These are phyloP conservation scores for Venustoraphidia nigricollis DNA, from an alignment of 2,888 invertebrate species.

Conservation along the genomic window DNA sequence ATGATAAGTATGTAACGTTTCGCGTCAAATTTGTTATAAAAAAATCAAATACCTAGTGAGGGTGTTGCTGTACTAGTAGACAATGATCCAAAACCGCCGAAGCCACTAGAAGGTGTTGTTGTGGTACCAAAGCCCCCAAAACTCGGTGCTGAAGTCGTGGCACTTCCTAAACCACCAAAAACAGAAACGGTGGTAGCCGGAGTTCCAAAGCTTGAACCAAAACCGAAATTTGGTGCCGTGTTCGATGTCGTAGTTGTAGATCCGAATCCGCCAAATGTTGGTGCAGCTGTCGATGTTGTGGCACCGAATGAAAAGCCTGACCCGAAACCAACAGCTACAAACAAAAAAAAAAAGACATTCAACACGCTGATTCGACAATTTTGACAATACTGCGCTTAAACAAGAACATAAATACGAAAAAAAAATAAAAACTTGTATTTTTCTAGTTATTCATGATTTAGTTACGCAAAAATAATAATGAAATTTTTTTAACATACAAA, in stretches of 20 bases:
- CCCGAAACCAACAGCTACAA: conserved; percentile 29
- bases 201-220: conserved; percentile 32
- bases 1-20: background rate
- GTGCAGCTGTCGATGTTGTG: conserved; percentile 27
- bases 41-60: conserved; percentile 16
- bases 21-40: conserved; percentile 3
- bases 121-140: conserved; percentile 20
- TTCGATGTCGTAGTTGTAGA: conserved; percentile 10
- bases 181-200: conserved; percentile 15
- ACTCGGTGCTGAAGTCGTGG: conserved; percentile 17
- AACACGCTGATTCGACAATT: no score
- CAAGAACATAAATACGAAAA: background rate
- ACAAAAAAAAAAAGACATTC: conserved; percentile 4
- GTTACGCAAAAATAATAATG: background rate
- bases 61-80: conserved; percentile 8
- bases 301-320: conserved; percentile 27
- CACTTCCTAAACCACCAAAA: conserved; percentile 12
- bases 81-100: conserved; percentile 25
- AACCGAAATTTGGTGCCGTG: conserved; percentile 22
- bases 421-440: background rate
- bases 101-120: conserved; percentile 17
- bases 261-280: conserved; percentile 30
- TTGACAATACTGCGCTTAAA: background rate
- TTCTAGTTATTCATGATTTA: background rate
- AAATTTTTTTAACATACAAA: no score